Base-by-base conservation (phyloP, 2,113 vertebrate species). In the Petrocephalus microphthalmus region DNA sequence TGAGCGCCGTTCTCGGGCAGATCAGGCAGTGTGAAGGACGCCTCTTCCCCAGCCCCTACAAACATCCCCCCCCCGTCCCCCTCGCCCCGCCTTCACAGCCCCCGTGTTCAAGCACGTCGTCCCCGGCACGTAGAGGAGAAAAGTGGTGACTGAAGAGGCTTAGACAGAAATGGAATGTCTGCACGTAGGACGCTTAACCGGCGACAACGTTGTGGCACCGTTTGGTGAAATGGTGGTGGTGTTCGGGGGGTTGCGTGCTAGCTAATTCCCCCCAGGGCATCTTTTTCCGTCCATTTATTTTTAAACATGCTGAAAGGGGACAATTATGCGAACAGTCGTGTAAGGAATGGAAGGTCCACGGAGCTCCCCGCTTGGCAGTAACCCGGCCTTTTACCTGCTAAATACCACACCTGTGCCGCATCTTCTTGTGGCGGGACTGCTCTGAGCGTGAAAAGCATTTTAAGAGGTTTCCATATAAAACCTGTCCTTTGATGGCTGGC, bases 21-120 rank as follows among this genome's bases (percentile, higher is more conserved):
- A 94, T 94, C 93, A 94, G 93, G 92, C 93, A 92, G 92, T 95
- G 95, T 95, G 94, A 95, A 95, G 95, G 94, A 95, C 94, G 88
- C 92, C 90, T 90, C 89, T 25, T 83, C 20, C 42, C 81, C 45
- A n/a, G 37, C 6, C 19, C 19, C 22, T 42, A 42, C n/a, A 60
- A 7, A 7, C 49, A 7, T 10, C 57, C 57, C 20, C 22, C 57
- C 7, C 17, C 71, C n/a, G n/a, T n/a, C n/a, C n/a, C n/a, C n/a
- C n/a, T n/a, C n/a, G n/a, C 74, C 71, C 71, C 15, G 37, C 6
- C 49, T 84, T 22, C 45, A 89, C 78, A n/a, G 25, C 89, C 93
- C 90, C 92, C 92, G 91, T 90, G 91, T 93, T 92, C 90, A 91
- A 91, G 92, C 93, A 93, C 89, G 78, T 19, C 82, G 90, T 91